phyloP scores from a whole-genome alignment of 2,113 vertebrate genomes.

The Pollachius pollachius region DNA sequence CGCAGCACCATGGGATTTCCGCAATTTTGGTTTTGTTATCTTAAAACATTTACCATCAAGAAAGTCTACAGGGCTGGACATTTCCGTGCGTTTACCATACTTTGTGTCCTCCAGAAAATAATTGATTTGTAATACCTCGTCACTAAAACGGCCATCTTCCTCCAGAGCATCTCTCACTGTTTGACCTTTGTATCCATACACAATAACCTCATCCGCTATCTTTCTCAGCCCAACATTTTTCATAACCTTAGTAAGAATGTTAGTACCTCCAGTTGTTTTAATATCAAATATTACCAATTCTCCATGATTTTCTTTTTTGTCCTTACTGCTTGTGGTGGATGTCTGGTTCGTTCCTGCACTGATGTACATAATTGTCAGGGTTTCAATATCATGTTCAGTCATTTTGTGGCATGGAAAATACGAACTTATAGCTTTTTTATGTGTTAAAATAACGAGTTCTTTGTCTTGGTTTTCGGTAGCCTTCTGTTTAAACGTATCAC shows the following conservation, averaged over 20 bases:
- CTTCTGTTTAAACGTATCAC: not conserved
- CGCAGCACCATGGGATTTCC: too few relatives aligned
- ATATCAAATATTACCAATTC: not conserved
- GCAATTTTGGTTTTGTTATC: too few relatives aligned
- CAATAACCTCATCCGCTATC: not conserved
- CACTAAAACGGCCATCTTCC: not conserved
- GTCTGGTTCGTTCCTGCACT: too few relatives aligned
- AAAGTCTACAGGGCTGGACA: not conserved
- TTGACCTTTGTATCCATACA: slow-evolving; percentile 6
- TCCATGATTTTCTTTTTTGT: not conserved
- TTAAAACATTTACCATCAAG: not conserved
- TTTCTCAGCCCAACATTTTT: not conserved
- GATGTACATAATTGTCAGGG: not conserved
- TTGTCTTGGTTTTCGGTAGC: not conserved
- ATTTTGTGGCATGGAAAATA: slow-evolving; percentile 1
- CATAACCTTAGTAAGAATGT: not conserved
- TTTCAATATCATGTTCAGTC: too few relatives aligned
- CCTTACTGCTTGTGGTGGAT: not conserved
- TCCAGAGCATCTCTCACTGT: not conserved
- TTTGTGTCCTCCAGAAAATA: not conserved
- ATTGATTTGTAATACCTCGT: not conserved
- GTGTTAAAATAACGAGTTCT: not conserved
- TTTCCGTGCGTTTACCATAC: not conserved
- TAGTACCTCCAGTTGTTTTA: not conserved
- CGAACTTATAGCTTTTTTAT: not conserved